Evolutionary conservation across 2,113 vertebrate species (phyloP).

Genomic region (Apodemus speciosus): DNA sequence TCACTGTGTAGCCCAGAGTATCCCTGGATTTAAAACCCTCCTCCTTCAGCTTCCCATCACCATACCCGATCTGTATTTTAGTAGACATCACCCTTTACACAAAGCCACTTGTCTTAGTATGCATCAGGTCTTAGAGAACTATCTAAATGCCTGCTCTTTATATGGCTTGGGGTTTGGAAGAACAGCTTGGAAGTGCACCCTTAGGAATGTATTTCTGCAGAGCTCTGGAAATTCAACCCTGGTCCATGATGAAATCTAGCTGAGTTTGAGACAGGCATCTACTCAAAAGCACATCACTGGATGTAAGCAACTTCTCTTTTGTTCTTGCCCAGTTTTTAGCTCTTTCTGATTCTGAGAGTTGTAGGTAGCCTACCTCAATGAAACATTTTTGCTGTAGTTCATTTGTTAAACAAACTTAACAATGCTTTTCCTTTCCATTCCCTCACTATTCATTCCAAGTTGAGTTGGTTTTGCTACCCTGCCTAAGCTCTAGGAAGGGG

Average conservation of each 20-base stretch:
- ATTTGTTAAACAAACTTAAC: neutral
- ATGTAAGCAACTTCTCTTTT: neutral
- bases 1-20: neutral
- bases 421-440: conserved; percentile 10
- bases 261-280: neutral
- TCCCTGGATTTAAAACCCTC: too few relatives aligned
- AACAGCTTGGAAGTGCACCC: neutral
- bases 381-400: conserved; percentile 10
- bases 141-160: neutral
- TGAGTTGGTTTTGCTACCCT: too few relatives aligned
- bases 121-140: neutral
- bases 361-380: neutral
- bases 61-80: neutral
- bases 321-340: neutral
- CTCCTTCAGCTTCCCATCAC: neutral
- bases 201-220: neutral
- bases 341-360: conserved; percentile 27
- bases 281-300: neutral
- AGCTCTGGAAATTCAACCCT: neutral
- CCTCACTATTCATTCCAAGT: neutral
- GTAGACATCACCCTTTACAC: neutral
- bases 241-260: neutral
- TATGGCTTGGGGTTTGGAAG: neutral
- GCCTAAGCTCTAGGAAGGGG: too few relatives aligned
- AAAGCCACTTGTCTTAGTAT: neutral